Conservation (phyloP, 1,140 invertebrate species). For the Pteromalus puparum region DNA sequence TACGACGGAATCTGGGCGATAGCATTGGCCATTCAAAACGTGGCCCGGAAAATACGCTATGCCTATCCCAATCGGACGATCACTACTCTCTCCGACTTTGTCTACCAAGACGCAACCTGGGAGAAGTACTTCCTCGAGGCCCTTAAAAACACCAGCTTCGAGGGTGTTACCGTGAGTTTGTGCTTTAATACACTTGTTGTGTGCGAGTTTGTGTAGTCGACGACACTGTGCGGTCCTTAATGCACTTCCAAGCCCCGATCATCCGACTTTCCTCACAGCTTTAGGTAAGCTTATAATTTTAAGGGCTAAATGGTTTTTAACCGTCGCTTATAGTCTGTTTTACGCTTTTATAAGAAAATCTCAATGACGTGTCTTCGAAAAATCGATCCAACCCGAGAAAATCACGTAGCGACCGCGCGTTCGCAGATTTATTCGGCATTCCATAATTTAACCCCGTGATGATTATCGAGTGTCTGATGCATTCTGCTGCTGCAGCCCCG, state of each 20-base stretch:
- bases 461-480: background rate
- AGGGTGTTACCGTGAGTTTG: constrained; percentile 91
- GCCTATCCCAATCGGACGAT: constrained; percentile 83
- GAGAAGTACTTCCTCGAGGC: constrained; percentile 91
- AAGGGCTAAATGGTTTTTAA: background rate
- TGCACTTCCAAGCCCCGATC: background rate
- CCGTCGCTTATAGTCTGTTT: background rate
- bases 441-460: background rate
- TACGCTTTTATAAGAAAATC: no score
- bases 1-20: constrained; percentile 99
- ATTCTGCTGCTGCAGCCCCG: background rate
- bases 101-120: constrained; percentile 91
- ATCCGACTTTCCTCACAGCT: background rate
- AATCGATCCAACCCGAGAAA: background rate
- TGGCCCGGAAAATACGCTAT: constrained; percentile 81
- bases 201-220: background rate
- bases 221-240: background rate
- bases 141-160: constrained; percentile 92
- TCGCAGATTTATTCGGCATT: background rate
- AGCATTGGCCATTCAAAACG: constrained; percentile 92
- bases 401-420: background rate
- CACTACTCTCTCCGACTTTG: constrained; percentile 79
- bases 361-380: no score
- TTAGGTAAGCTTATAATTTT: background rate
- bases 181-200: background rate